phyloP scores from a whole-genome alignment of 2,113 vertebrate species.

The Macrotus californicus region DNA sequence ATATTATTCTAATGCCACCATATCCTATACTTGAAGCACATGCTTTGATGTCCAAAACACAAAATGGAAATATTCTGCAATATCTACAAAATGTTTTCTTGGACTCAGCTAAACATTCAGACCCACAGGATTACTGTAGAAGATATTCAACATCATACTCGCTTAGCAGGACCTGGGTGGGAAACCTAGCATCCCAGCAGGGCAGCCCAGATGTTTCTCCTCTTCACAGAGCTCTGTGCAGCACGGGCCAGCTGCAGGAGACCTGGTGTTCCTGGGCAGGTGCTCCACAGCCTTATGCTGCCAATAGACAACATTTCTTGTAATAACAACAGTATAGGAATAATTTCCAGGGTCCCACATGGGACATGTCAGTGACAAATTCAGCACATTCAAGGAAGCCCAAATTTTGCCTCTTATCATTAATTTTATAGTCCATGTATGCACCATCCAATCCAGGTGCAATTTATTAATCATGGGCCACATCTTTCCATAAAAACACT shows the following conservation, averaged over 20 bases:
- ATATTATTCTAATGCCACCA: neutral
- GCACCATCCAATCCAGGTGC: neutral
- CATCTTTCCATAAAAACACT: neutral
- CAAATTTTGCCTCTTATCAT: neutral
- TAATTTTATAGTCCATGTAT: neutral
- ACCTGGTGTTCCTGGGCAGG: accelerated
- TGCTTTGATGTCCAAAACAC: neutral
- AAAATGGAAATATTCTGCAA: neutral
- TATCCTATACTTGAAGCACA: neutral
- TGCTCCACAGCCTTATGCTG: neutral
- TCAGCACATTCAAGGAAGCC: neutral
- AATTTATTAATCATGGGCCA: neutral
- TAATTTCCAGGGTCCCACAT: neutral
- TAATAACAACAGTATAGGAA: neutral
- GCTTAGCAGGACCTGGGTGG: neutral
- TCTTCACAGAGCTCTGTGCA: neutral
- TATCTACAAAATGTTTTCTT: neutral
- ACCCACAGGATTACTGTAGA: neutral
- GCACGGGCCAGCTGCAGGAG: neutral
- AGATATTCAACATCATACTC: neutral
- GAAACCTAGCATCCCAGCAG: neutral
- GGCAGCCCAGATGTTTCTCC: neutral
- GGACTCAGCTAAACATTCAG: neutral
- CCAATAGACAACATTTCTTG: neutral
- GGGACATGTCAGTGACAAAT: neutral